Evolutionary conservation across 2,113 vertebrate species (phyloP), one percentile per base, ranked within the genome.

Genomic region (Ptilonorhynchus violaceus): DNA sequence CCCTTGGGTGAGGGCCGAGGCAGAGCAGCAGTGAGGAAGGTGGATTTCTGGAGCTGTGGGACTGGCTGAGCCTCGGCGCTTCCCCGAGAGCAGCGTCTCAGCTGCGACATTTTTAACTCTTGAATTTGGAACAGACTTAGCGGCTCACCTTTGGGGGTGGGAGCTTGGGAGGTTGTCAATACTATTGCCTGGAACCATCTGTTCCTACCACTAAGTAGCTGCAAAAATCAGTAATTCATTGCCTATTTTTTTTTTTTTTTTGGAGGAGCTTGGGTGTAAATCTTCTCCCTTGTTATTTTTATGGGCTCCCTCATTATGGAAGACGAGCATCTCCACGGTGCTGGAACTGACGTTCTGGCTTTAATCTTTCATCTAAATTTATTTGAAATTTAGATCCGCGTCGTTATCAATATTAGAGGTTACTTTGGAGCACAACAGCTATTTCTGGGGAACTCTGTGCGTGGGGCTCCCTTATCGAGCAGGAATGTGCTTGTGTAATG

Each of bases 121-220:
- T 79, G 70, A 73, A 37, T 94, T 92, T 70, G 79, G 92, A 95
- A 49, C 92, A 95, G 92, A 47, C 84, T 78, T 75, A 46, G 89
- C 24, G 89, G 90, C 93, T 96, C 93, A 96, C 96, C 95, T 96
- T 87, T 96, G 95, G 77, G 92, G 96, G 96, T 81, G 95, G 96
- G 39, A 91, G 93, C 92, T 80, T 91, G 86, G 72, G 58, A 70
- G 93, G 81, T 78, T 94, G 95, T 96, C 96, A 89, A 70, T 96
- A 89, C 88, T 85, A 85, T 67, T 92, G 94, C 94, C 94, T 94
- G 88, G 67, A 90, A 82, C 95, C 95, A 93, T 96, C 96, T 96
- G 94, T 81, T 95, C 93, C 55, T 81, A 85, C 84, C 81, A 74
- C 89, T 59, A 17, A 95, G 93, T 62, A 85, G 90, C 93, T 95